Evolutionary conservation across 2,888 invertebrate species (phyloP).

Genomic region (Caenorhabditis imperialis): DNA sequence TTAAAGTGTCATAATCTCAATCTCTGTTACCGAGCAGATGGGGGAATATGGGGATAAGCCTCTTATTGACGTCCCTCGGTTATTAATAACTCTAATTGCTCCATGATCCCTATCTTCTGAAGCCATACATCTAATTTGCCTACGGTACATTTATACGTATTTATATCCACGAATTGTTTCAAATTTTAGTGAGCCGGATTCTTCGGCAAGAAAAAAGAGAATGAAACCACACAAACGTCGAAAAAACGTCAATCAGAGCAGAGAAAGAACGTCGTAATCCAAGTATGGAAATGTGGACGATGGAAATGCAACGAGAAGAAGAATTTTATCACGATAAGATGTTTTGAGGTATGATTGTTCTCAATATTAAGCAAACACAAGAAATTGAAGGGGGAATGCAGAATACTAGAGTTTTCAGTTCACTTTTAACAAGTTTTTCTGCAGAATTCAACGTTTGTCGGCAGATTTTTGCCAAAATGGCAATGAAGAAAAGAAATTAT

Average conservation of each 20-base stretch:
- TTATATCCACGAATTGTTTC: no score
- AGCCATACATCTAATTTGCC: no score
- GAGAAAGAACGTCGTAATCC: constrained; percentile 3
- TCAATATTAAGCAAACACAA: no score
- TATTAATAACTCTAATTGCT: constrained; percentile 15
- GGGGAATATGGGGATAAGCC: neutral
- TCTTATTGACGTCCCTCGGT: neutral
- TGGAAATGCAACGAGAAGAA: constrained; percentile 1
- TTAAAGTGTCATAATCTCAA: constrained; percentile 21
- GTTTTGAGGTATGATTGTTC: neutral
- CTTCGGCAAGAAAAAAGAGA: no score
- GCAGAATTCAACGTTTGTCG: no score
- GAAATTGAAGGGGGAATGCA: no score
- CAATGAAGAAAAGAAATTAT: no score
- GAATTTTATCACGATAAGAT: constrained; percentile 15
- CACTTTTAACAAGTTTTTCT: no score
- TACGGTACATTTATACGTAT: no score
- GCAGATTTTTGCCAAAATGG: no score
- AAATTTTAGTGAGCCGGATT: no score
- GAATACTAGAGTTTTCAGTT: no score
- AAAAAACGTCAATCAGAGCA: constrained; percentile 19
- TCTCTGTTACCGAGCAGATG: constrained; percentile 1
- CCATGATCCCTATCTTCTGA: constrained; percentile 27
- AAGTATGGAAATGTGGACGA: constrained; percentile 1
- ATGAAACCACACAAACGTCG: constrained; percentile 11